Base-by-base conservation (phyloP, 2,113 vertebrate species). In the Prochilodus magdalenae region DNA sequence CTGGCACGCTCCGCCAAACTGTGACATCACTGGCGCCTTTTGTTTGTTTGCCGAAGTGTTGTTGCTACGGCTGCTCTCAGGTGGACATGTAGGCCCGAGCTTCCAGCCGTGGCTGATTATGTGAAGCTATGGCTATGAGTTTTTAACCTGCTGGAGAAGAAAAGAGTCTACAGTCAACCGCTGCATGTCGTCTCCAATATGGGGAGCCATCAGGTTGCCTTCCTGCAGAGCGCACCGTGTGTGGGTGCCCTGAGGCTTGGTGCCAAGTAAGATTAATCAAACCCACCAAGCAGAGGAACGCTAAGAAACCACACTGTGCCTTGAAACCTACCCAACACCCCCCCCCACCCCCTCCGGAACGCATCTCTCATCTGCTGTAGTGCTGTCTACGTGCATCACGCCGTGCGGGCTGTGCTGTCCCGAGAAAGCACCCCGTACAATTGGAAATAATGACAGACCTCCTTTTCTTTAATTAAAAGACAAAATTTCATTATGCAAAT, bases 401-500 rank as follows among this genome's bases (percentile, higher is more conserved):
- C 65, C 24, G 29, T 53, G 29, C 51, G 49, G 49, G 44, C 27
- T 55, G 49, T 5, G 16, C 11, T 71, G 15, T 75, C 49, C 65
- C 66, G 62, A 72, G 72, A 26, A 57, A n/a, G 55, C 24, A 22
- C 0, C 72, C 66, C 16, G 24, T 36, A 67, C 66, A 71, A 86
- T 74, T 51, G 59, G 11, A 86, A 83, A 76, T 36, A 77, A 76
- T 70, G 51, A 75, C 76, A 2, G 18, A 65, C 74, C 69, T 83
- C 53, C 49, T 75, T 80, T 80, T 8, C 66, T 67, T 76, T 83
- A 82, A 87, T 87, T 87, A 85, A 87, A 87, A 84, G 66, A 76
- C 76, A 63, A 84, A 85, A 80, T 75, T 71, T 80, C 81, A 87
- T 85, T 85, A 87, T 74, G 81, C 75, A 75, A 83, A 85, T 83